Percentiles rank a stretch among this genome's conserved stretches.
These are phyloP conservation scores for Peromyscus melanophrys DNA, from an alignment of 2,797 vertebrate species.

Conservation along the genomic window DNA sequence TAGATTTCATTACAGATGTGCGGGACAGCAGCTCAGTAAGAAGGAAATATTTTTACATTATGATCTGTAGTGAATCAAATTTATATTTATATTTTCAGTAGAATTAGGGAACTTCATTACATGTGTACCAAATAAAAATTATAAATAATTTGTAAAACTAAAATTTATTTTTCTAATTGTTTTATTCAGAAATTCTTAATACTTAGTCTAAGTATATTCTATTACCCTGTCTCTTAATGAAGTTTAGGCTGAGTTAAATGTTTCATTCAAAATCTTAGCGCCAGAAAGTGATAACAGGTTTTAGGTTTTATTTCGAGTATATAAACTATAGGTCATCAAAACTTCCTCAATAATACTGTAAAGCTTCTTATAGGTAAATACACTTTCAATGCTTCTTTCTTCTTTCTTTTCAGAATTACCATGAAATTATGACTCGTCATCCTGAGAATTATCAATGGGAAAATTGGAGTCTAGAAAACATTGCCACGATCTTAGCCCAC, in stretches of 20 bases:
- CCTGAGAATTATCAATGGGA: conserved; percentile 95
- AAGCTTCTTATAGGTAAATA: conserved; percentile 61
- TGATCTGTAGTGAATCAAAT: conserved; percentile 53
- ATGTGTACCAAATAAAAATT: conserved; percentile 59
- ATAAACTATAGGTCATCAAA: conserved; percentile 41
- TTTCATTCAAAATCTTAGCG: conserved; percentile 59
- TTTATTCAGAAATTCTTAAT: conserved; percentile 52
- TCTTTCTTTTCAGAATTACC: conserved; percentile 93
- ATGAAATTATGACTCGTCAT: conserved; percentile 95
- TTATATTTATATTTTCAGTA: conserved; percentile 69
- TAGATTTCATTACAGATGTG: background rate
- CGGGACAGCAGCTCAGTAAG: background rate
- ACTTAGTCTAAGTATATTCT: background rate
- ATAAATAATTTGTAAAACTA: background rate
- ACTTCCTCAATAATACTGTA: conserved; percentile 48
- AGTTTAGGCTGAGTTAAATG: conserved; percentile 24
- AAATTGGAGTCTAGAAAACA: conserved; percentile 96
- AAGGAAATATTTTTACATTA: conserved; percentile 58
- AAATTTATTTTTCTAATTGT: conserved; percentile 35
- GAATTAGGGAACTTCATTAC: conserved; percentile 28
- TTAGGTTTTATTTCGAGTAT: conserved; percentile 45
- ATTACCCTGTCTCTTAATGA: background rate
- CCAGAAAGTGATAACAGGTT: conserved; percentile 31
- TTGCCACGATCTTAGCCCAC: conserved; percentile 91
- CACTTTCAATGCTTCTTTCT: conserved; percentile 56